Evolutionary conservation across 1,140 invertebrate genomes (phyloP).

Genomic region (Tachypleus tridentatus): DNA sequence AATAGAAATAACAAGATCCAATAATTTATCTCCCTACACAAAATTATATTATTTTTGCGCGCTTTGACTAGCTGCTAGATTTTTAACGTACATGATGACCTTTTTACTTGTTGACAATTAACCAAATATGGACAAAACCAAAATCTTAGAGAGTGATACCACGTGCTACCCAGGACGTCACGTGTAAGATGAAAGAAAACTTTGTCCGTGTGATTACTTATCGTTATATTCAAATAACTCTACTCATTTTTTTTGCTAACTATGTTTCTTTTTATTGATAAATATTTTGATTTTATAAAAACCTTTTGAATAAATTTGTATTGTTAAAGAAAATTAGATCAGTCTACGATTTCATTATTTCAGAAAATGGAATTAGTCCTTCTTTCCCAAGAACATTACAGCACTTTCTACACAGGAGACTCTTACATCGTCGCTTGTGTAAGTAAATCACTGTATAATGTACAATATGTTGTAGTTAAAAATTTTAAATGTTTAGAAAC

Average conservation of each 20-base stretch:
- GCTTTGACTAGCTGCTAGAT: no score
- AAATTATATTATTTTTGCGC: no score
- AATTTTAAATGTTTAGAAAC: slow-evolving; percentile 1
- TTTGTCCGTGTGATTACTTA: neutral
- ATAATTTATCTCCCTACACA: no score
- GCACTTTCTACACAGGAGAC: slow-evolving; percentile 70
- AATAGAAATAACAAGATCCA: no score
- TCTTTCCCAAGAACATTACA: slow-evolving; percentile 61
- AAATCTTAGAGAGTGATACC: no score
- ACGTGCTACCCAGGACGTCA: no score
- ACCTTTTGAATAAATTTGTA: neutral
- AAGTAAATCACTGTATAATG: slow-evolving; percentile 28
- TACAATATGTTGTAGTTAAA: neutral
- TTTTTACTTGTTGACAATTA: no score
- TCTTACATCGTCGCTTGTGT: slow-evolving; percentile 76
- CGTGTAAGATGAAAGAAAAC: neutral
- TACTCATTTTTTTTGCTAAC: neutral
- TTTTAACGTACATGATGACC: no score
- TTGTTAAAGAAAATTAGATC: neutral
- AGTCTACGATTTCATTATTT: slow-evolving; percentile 7
- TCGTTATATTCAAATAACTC: neutral
- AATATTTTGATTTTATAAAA: neutral
- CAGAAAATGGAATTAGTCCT: slow-evolving; percentile 65
- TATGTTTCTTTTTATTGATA: neutral
- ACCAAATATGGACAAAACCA: no score